Conservation (phyloP, 2,797 vertebrate species). For the Avahi laniger region DNA sequence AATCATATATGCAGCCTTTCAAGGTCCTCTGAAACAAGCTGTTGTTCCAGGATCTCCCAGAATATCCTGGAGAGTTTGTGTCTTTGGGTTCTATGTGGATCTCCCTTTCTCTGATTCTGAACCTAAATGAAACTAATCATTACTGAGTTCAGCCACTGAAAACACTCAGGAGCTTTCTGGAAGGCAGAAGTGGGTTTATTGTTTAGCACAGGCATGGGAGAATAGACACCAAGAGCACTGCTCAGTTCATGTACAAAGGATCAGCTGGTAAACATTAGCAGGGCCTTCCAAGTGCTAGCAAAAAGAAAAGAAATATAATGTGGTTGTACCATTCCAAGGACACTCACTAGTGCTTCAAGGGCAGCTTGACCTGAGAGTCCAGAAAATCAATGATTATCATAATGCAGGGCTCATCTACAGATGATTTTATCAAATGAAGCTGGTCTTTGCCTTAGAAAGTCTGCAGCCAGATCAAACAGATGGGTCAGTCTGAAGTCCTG, state of each 20-base stretch:
- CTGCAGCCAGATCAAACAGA: neutral
- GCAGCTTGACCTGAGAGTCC: neutral
- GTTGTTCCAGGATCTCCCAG: neutral
- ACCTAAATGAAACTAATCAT: neutral
- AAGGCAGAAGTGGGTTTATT: neutral
- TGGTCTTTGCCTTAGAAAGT: neutral
- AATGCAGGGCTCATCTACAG: neutral
- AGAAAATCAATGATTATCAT: neutral
- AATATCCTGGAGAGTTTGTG: neutral
- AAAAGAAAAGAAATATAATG: neutral
- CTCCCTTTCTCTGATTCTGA: neutral
- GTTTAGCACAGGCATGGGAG: neutral
- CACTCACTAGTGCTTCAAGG: neutral
- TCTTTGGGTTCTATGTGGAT: neutral
- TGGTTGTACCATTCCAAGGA: neutral
- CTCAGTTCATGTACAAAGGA: neutral
- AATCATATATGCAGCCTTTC: neutral
- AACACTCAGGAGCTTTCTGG: neutral
- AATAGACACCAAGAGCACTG: neutral
- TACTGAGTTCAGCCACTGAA: neutral
- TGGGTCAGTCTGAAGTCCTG: neutral
- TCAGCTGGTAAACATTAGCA: neutral
- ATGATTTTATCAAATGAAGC: neutral
- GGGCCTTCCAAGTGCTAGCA: neutral
- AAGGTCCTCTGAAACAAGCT: neutral